A percentile compares a stretch with the other conserved stretches of the same genome.
Evolutionary conservation across 2,797 vertebrate species (phyloP).

Genomic region (Thamnophis elegans): DNA sequence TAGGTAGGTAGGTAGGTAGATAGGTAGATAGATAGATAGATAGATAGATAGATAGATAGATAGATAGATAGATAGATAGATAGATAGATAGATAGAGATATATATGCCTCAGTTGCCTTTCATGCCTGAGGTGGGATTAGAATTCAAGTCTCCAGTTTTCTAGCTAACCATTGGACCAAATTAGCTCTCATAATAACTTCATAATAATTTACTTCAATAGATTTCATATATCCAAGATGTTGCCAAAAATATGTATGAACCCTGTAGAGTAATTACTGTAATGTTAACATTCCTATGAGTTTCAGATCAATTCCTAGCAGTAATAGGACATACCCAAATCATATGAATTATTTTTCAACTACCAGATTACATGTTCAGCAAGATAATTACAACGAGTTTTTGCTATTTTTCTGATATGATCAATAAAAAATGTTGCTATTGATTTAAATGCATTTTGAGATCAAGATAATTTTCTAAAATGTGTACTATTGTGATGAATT

Average conservation of each 20-base stretch:
- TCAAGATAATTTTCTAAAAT: background rate
- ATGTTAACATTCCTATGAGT: background rate
- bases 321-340: background rate
- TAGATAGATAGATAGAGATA: too few species aligned
- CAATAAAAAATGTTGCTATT: background rate
- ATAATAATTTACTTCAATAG: background rate
- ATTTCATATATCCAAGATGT: background rate
- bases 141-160: too few species aligned
- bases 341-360: background rate
- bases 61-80: too few species aligned
- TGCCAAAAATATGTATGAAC: background rate
- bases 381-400: background rate
- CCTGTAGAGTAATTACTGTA: background rate
- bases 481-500: background rate
- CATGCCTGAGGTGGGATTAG: too few species aligned
- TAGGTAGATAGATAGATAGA: too few species aligned
- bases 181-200: background rate
- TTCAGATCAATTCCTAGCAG: background rate
- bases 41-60: too few species aligned
- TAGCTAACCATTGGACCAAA: background rate
- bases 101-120: too few species aligned
- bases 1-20: too few species aligned
- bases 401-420: background rate
- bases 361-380: background rate
- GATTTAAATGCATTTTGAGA: background rate